phyloP scores from a whole-genome alignment of 2,888 invertebrate genomes.

The Emmelina monodactyla region DNA sequence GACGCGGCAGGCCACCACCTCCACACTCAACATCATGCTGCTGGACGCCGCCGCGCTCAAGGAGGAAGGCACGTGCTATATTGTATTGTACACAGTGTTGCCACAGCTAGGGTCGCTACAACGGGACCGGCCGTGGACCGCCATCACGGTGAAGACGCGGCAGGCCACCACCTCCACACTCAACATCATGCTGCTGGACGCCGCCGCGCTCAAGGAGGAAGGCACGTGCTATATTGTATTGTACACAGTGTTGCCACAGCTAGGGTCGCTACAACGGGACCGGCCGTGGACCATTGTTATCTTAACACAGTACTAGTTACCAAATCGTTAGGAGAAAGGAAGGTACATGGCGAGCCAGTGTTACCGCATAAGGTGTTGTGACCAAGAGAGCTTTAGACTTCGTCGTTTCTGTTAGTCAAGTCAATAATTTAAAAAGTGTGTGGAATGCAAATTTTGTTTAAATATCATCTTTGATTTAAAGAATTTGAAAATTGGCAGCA shows the following conservation, averaged over 20 bases:
- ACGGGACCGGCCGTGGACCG: neutral
- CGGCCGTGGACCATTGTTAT: conserved; percentile 68
- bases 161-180: conserved; percentile 69
- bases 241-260: conserved; percentile 52
- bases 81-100: neutral
- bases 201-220: conserved; percentile 64
- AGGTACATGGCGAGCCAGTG: no score
- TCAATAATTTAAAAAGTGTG: no score
- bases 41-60: conserved; percentile 62
- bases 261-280: conserved; percentile 63
- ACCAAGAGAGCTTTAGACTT: no score
- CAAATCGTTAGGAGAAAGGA: no score
- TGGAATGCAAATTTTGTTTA: no score
- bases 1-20: conserved; percentile 68
- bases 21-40: conserved; percentile 65
- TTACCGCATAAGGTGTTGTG: no score
- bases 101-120: neutral
- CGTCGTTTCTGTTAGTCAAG: no score
- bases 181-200: conserved; percentile 63
- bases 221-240: no score
- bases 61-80: conserved; percentile 46
- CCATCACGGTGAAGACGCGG: conserved; percentile 62
- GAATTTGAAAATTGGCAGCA: no score
- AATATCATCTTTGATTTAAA: no score
- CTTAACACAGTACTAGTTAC: no score